phyloP scores from a whole-genome alignment of 2,888 invertebrate species.

The Campopleginae sp. region DNA sequence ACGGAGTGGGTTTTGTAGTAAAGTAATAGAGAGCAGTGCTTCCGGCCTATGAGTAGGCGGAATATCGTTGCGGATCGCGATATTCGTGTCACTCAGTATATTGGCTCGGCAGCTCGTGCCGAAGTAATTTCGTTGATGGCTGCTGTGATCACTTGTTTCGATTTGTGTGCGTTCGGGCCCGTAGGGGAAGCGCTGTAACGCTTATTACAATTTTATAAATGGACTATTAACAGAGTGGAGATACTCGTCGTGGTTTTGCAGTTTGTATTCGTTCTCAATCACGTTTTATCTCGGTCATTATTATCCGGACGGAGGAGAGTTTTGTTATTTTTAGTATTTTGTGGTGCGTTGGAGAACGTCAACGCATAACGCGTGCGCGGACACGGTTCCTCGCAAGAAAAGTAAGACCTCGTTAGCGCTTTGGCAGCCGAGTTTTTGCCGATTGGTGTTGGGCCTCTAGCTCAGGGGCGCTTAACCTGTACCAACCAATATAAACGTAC shows the following conservation, averaged over 20 bases:
- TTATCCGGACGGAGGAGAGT: not conserved
- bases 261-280: constrained; percentile 20
- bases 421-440: constrained; percentile 66
- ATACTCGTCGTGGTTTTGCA: constrained; percentile 30
- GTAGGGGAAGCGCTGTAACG: constrained; percentile 30
- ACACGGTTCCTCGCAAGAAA: constrained; percentile 54
- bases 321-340: not conserved
- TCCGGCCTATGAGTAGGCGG: constrained; percentile 63
- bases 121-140: constrained; percentile 38
- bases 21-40: constrained; percentile 48
- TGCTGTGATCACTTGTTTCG: constrained; percentile 40
- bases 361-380: constrained; percentile 17
- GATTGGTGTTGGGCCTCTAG: constrained; percentile 24
- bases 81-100: not conserved
- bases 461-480: constrained; percentile 41
- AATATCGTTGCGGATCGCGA: constrained; percentile 46
- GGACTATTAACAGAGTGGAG: constrained; percentile 30
- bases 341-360: constrained; percentile 33
- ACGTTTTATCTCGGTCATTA: not conserved
- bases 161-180: constrained; percentile 46
- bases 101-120: constrained; percentile 20
- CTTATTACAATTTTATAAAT: constrained; percentile 59
- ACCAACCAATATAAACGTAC: constrained; percentile 13
- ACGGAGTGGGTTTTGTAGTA: constrained; percentile 4
- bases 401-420: constrained; percentile 72